Base-by-base conservation (phyloP, 1,140 invertebrate genomes). In the Archegozetes longisetosus region DNA sequence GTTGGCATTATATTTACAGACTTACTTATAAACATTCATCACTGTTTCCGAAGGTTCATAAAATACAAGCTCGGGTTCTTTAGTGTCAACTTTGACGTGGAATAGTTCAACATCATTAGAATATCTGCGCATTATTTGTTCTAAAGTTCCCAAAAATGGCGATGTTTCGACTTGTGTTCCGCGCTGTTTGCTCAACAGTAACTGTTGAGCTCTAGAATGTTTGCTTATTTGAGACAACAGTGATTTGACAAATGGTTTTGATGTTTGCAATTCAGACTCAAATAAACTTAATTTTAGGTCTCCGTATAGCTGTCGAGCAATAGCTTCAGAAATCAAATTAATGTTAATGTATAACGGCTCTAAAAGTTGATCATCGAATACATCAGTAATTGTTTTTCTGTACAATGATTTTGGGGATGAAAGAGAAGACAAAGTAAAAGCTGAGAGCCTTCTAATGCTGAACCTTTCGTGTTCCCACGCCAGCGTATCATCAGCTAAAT, bases 61-160 rank as follows among this genome's bases (percentile, higher is more conserved):
- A 66, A 96, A 87, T 60, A 86, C 79, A 75, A 91, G 91, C 70
- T 96, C 91, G 1, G 91, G 89, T 71, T 96, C 91, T 52, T 89
- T 74, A 64, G 12, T 67, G 55, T 62, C 61, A 12, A 56, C 4
- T 56, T 60, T 60, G 24, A 20, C 55, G 55, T 62, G 61, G 3
- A 62, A 25, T 17, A 53, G 22, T 9, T 27, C 14, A 13, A 59
- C 32, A 50, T 55, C 29, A 27, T 62, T 61, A 14, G 25, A 49
- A 40, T 26, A 62, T 50, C 51, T 60, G 63, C 32, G 68, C 66
- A 58, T 69, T 65, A 54, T 65, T 64, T n/a, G 13, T 32, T 62
- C 29, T 2, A 59, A 58, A 20, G 40, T 58, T 29, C 20, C 46
- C 12, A 60, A 29, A 9, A 53, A 1, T 0, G 52, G 22, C n/a